Base-by-base conservation (phyloP, 2,888 invertebrate genomes). In the Drosophila helvetica region DNA sequence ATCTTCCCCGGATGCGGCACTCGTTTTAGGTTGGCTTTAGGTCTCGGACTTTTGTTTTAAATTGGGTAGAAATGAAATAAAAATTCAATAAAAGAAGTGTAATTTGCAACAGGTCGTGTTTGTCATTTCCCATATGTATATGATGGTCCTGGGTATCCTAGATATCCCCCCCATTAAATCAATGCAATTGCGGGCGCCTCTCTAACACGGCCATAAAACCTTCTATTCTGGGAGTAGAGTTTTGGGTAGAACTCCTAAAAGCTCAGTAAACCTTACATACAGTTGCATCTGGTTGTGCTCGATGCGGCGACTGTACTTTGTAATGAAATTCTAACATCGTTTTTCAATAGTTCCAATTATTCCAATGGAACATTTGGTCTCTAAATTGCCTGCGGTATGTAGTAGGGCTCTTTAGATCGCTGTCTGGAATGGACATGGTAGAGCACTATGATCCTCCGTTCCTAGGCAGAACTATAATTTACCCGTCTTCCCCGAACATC, bases 211-310 rank as follows among this genome's bases (percentile, higher is more conserved):
- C 38, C 33, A 30, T 56, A 64, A 78, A 71, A 74, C 87, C 89
- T 90, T 90, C 84, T 80, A 81, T 90, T 64, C 89, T 90, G 90
- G 90, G 90, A 90, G 90, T 90, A 90, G 80, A 74, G 75, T 78
- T 47, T 53, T 58, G 43, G 25, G 6, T 3, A 12, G 42, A 48
- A 66, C 58, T 67, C 27, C 18, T 5, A 51, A 48, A 48, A 55
- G 60, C 60, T 68, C 53, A 8, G 33, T 17, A 54, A 78, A 57
- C 54, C 74, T 18, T 63, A 47, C 33, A 55, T 48, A 15, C 22
- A 55, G 45, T 48, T 19, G 48, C 27, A 57, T 52, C 62, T 52
- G 38, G 2, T 38, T 6, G 38, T 38, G 15, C 2, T 38, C 38
- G 38, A 38, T 38, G 38, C 38, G 15, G 7, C n/a, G n/a, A n/a